Evolutionary conservation across 2,113 vertebrate genomes (phyloP), one percentile per base, ranked within the genome.

Genomic region (Todiramphus saurophagus): DNA sequence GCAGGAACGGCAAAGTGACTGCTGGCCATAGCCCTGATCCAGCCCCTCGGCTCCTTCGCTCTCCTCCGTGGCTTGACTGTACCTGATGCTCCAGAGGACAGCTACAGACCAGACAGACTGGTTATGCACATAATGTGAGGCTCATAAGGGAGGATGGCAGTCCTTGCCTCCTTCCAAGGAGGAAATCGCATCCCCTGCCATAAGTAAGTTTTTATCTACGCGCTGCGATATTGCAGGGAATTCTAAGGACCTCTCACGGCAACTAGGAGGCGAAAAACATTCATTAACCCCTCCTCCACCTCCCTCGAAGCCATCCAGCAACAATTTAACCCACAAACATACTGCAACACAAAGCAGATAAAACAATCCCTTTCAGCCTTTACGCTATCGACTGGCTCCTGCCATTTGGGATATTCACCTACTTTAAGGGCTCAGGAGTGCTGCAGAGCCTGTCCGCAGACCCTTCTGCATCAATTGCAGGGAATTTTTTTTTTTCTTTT

Each of bases 221-320:
- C 81, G 14, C 69, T 67, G 78, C 5, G 25, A 95, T 95, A 87
- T 94, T 86, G 84, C 88, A 89, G 83, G 83, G 88, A 96, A 91
- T 94, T 87, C 89, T 68, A 90, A 94, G 91, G 94, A 92, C 90
- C 86, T 91, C 92, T 95, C 70, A 92, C 9, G 66, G 91, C 86
- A 94, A 94, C 80, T 20, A 82, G 81, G 91, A 95, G 70, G 74
- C 28, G 37, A 90, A 93, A 90, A 91, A 68, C 91, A 79, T 58
- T 89, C 78, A 93, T 86, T 90, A 94, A 90, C 69, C 93, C 89
- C 63, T 94, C 83, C 76, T 93, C 87, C 28, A 20, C 89, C 80
- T 95, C 83, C 62, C 51, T 74, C n/a, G 2, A 78, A 89, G 87
- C 58, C 76, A 77, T 66, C 70, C 50, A 89, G 88, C 62, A 56